A percentile compares a stretch with the other conserved stretches of the same genome.
phyloP scores from a whole-genome alignment of 1,140 invertebrate genomes.

The Drosophila cardini region DNA sequence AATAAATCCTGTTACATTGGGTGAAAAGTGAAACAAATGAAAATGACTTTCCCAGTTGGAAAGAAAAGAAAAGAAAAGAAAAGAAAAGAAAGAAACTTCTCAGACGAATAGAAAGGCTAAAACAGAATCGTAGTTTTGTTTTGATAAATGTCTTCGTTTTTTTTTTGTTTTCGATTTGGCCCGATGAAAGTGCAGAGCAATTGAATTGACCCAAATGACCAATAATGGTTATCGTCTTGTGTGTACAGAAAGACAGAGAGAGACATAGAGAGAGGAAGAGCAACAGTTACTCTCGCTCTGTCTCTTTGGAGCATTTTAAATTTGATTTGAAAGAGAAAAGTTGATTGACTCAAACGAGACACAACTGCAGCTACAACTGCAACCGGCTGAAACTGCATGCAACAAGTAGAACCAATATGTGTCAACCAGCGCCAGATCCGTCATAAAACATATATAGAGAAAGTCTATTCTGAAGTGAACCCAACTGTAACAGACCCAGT shows the following conservation, averaged over 20 bases:
- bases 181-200: slow-evolving; percentile 72
- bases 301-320: slow-evolving; percentile 25
- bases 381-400: slow-evolving; percentile 57
- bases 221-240: slow-evolving; percentile 54
- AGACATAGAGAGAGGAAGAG: background rate
- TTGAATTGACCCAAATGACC: slow-evolving; percentile 81
- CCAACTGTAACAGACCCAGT: no score
- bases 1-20: slow-evolving; percentile 55
- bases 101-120: slow-evolving; percentile 59
- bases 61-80: slow-evolving; percentile 48
- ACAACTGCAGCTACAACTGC: slow-evolving; percentile 4
- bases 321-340: slow-evolving; percentile 79
- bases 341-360: slow-evolving; percentile 77
- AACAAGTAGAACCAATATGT: slow-evolving; percentile 57
- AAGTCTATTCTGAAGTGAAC: no score
- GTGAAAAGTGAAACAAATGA: slow-evolving; percentile 26
- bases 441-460: slow-evolving; percentile 22
- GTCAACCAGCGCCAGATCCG: slow-evolving; percentile 62
- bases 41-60: slow-evolving; percentile 68
- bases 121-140: slow-evolving; percentile 45
- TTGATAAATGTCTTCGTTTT: slow-evolving; percentile 15
- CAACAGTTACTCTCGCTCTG: slow-evolving; percentile 26
- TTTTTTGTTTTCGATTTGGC: slow-evolving; percentile 31
- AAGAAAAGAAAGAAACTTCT: slow-evolving; percentile 58
- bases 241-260: background rate